Base-by-base conservation (phyloP, 2,888 invertebrate genomes). In the Luperina testacea region DNA sequence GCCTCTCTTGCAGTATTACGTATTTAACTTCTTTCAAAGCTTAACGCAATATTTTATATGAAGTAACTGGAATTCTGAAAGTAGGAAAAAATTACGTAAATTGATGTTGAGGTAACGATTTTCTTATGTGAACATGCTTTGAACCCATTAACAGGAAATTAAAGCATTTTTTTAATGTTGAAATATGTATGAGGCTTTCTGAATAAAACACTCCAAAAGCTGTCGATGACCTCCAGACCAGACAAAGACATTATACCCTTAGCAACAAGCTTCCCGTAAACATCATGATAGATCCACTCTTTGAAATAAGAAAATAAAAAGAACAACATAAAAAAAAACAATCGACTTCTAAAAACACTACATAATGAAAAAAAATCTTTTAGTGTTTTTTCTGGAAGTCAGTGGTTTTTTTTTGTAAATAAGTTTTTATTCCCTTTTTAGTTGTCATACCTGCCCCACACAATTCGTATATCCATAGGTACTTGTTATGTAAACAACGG, bases 1-100 rank as follows among this genome's bases (percentile, higher is more conserved):
- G 32, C 51, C 57, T 78, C 67, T 59, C 64, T 75, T 73, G n/a
- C 64, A 75, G 51, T 59, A 48, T 53, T 38, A 75, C 72, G 63
- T 64, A 64, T 17, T 85, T 63, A 68, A 80, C 65, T 42, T 27
- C n/a, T 61, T 78, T 73, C 8, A 77, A 74, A 67, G 57, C 42
- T 59, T 38, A 38, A 42, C 38, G 71, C 53, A 68, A 81, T 77
- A 63, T 51, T 78, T 63, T 77, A 6, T 42, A 45, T 51, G 27
- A 64, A 27, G 51, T 13, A n/a, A 63, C 13, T 24, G 57, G 64
- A 57, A 32, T 68, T 53, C 53, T 64, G 2, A 51, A 80, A 15
- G 20, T 5, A 53, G 20, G 1, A 57, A n/a, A 27, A 8, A 53
- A 8, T 2, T 42, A 38, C 15, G 8, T 61, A 48, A 45, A 63